phyloP scores from a whole-genome alignment of 2,888 invertebrate genomes.

The Ryuthela nishihirai region DNA sequence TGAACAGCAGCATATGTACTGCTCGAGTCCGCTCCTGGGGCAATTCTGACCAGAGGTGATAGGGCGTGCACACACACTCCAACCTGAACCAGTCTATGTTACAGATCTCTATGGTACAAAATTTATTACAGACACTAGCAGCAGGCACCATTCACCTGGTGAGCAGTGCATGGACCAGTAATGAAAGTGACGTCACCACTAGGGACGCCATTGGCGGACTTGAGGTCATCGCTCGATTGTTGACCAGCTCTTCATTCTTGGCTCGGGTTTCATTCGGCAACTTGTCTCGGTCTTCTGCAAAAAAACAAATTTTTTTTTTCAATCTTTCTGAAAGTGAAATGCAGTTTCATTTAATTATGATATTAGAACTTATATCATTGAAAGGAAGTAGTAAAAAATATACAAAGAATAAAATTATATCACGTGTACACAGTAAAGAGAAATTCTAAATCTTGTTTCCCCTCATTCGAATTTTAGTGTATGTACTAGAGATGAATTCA shows the following conservation, averaged over 20 bases:
- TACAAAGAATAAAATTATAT: no score
- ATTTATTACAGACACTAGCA: slow-evolving; percentile 10
- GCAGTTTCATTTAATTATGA: no score
- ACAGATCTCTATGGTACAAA: slow-evolving; percentile 20
- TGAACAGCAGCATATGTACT: no score
- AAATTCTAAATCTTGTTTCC: no score
- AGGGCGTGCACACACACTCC: no score
- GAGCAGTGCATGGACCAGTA: slow-evolving; percentile 21
- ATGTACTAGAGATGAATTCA: no score
- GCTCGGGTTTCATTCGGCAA: slow-evolving; percentile 81
- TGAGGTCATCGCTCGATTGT: slow-evolving; percentile 8
- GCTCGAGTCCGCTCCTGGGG: no score
- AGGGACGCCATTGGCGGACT: slow-evolving; percentile 19
- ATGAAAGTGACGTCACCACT: slow-evolving; percentile 10
- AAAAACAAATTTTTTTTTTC: slow-evolving; percentile 41
- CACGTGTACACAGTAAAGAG: no score
- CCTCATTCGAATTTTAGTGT: no score
- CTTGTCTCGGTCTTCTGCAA: slow-evolving; percentile 76
- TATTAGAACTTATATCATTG: no score
- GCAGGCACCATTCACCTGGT: slow-evolving; percentile 18
- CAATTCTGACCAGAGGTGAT: no score
- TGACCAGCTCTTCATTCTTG: slow-evolving; percentile 77
- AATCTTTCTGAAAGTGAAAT: no score
- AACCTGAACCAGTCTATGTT: slow-evolving; percentile 3
- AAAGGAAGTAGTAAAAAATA: neutral